Base-by-base conservation (phyloP, 2,888 invertebrate species). In the Eupithecia tripunctaria region DNA sequence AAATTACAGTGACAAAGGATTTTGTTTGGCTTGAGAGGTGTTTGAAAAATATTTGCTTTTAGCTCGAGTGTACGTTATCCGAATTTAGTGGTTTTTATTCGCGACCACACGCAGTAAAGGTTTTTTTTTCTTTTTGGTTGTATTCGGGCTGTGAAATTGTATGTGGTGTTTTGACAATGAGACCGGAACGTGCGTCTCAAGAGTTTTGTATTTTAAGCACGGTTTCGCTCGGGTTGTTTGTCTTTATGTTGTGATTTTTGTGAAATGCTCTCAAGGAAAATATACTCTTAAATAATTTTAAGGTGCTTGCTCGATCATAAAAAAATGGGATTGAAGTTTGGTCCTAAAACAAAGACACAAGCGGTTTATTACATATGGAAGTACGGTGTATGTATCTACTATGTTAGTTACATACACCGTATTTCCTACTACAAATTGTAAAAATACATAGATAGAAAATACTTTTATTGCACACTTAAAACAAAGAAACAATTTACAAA, bases 81-180 rank as follows among this genome's bases (percentile, higher is more conserved):
- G 78, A 76, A 77, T 79, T 78, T 80, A 77, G 77, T 77, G 80
- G 81, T 74, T 76, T 79, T 79, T 81, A 79, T 80, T 82, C 78
- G 80, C 76, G 82, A 81, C 82, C 82, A 82, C 82, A 81, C 82
- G 75, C 81, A 80, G 79, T 66, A 77, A 29, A 71, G n/a, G 47
- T 70, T 75, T 74, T 77, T 82, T 80, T 78, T 81, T 80, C 79
- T 84, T 84, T 84, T 82, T 69, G 60, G 56, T 70, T 71, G 65
- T 76, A 60, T 85, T 81, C 81, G 84, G 84, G 84, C 86, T 77
- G 89, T 89, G 88, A 89, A 91, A 92, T 92, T 91, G 92, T 93
- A 90, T 90, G 90, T 90, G 91, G 88, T 93, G 91, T 94, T 94
- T 91, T 93, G 93, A 94, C 94, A 94, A 94, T 92, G 89, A 87